These are phyloP conservation scores for Tipula vernalis DNA, from an alignment of 2,888 invertebrate species.

Conservation along the genomic window DNA sequence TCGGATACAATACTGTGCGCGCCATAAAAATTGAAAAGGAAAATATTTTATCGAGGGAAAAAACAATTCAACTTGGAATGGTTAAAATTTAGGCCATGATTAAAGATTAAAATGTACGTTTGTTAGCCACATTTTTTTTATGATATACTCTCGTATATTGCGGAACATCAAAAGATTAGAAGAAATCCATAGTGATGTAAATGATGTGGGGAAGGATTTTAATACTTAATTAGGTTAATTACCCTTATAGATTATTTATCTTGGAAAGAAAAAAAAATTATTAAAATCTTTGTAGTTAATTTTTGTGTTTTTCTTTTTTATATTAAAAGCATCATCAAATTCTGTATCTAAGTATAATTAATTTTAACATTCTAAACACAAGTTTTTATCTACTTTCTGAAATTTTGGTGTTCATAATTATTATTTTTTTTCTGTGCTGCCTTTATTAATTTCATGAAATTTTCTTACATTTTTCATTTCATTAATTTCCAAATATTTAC, in stretches of 20 bases:
- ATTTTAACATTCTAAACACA: neutral
- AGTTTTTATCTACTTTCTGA: neutral
- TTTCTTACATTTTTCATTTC: neutral
- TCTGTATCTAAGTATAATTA: neutral
- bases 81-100: neutral
- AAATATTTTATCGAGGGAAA: neutral
- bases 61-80: neutral
- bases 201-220: neutral
- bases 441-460: neutral
- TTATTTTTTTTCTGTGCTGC: neutral
- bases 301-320: neutral
- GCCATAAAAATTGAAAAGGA: neutral
- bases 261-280: neutral
- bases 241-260: neutral
- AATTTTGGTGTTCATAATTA: neutral
- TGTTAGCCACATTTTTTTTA: neutral
- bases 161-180: neutral
- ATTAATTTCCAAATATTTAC: neutral
- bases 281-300: neutral
- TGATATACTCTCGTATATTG: neutral
- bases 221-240: neutral
- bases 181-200: neutral
- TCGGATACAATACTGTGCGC: neutral
- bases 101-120: neutral
- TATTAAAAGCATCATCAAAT: neutral